Evolutionary conservation across 2,888 invertebrate genomes (phyloP).

Genomic region (Pemphredon lugubris): DNA sequence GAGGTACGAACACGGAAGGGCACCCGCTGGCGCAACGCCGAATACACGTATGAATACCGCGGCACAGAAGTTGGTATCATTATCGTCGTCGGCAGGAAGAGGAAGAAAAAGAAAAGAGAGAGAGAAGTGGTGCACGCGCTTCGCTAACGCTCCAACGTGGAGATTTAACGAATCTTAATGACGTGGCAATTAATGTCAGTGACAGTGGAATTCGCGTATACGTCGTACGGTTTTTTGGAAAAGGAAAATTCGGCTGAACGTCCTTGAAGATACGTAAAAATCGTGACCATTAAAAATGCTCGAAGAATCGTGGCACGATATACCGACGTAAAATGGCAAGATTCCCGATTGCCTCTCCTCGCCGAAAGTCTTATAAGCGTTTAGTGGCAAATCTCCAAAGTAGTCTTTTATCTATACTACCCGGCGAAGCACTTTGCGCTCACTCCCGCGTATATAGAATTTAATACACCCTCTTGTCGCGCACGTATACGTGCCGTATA

Average conservation of each 20-base stretch:
- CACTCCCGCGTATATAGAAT: background rate
- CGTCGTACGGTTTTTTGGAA: background rate
- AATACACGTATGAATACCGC: conserved; percentile 14
- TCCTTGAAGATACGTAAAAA: too few relatives aligned
- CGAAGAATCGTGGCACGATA: conserved; percentile 4
- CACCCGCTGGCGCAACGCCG: conserved; percentile 14
- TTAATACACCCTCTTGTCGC: conserved; percentile 7
- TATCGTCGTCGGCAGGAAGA: conserved; percentile 6
- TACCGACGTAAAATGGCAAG: conserved; percentile 17
- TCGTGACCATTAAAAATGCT: background rate
- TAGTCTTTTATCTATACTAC: conserved; percentile 25
- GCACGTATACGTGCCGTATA: background rate
- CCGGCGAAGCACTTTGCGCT: conserved; percentile 9
- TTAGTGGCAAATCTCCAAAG: conserved; percentile 40
- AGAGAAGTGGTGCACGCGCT: too few relatives aligned
- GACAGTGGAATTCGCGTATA: background rate
- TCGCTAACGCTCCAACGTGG: too few relatives aligned
- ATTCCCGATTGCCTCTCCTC: conserved; percentile 25
- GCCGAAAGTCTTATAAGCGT: conserved; percentile 18
- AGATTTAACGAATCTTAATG: too few relatives aligned
- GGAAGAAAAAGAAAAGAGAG: background rate
- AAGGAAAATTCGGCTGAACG: too few relatives aligned
- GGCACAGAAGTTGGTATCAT: conserved; percentile 23
- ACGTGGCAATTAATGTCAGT: too few relatives aligned
- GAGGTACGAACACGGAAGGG: conserved; percentile 7